Base-by-base conservation (phyloP, 2,888 invertebrate genomes). In the Yponomeuta malinellus region DNA sequence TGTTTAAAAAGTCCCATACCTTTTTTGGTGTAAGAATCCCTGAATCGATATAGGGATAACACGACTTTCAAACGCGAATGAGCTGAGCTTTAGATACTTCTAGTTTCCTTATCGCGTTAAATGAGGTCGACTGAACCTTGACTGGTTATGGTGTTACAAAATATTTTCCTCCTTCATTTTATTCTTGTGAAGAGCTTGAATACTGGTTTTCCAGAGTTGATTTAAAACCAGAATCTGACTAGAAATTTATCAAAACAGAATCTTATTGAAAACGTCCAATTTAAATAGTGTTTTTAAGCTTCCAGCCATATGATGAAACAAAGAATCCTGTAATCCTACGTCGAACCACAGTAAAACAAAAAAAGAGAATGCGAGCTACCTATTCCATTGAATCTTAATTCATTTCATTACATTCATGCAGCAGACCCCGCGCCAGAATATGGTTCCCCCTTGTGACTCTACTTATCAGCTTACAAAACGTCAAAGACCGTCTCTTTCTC, bases 401-500 rank as follows among this genome's bases (percentile, higher is more conserved):
- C 89, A 91, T 89, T 89, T 89, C 86, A 72, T 70, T 70, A 71
- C 64, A 89, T 90, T 90, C 89, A 89, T 89, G 86, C 83, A 83
- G 86, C 83, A 83, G 87, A 88, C 85, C 43, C 84, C 86, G 88
- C 87, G 86, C 87, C 87, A 90, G 90, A 91, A 89, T 90, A 90
- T 88, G 87, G 88, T 89, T 89, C 90, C 90, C 90, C 91, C 88
- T 86, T 88, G 88, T 88, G 86, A 85, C 87, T 89, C 88, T 89
- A 89, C 89, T 91, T 92, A 92, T 92, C 92, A 91, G 89, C 90
- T 91, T 89, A 91, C 90, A 90, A 92, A 91, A 90, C 88, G 90
- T 86, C 83, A 83, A 78, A 84, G 79, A 80, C 86, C 80, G 82
- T 90, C 92, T 83, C 85, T 77, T 82, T 92, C 87, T 78, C 74